Evolutionary conservation across 53 echinoderm and acorn worm species (phyloP).

Genomic region (Stichopus horrens): DNA sequence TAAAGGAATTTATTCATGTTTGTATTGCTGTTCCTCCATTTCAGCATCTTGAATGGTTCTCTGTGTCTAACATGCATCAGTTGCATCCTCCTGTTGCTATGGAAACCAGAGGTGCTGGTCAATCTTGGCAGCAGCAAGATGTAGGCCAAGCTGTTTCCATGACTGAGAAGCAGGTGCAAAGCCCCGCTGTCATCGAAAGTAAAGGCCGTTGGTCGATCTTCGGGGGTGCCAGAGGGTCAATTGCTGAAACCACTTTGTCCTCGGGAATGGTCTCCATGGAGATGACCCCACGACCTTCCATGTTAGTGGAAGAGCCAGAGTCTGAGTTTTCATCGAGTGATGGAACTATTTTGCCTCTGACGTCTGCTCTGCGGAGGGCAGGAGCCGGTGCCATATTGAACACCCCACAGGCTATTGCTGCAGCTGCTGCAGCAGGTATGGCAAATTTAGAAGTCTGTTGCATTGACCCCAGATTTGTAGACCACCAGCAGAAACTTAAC

Average conservation of each 20-base stretch:
- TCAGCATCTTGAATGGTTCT: constrained; percentile 84
- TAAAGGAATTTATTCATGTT: background rate
- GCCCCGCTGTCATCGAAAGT: constrained; percentile 1
- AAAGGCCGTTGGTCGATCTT: constrained; percentile 71
- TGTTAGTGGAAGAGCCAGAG: constrained; percentile 49
- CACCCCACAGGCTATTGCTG: constrained; percentile 70
- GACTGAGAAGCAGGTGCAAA: background rate
- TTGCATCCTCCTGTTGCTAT: constrained; percentile 43
- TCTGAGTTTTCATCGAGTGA: constrained; percentile 31
- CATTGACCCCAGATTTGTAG: background rate
- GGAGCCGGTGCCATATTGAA: constrained; percentile 84
- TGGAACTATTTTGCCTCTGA: constrained; percentile 26
- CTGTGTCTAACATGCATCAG: constrained; percentile 80
- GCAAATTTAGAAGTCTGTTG: background rate
- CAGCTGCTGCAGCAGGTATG: constrained; percentile 85
- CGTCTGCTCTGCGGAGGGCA: constrained; percentile 69
- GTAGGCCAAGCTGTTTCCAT: background rate
- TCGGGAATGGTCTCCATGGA: constrained; percentile 67
- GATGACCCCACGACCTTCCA: constrained; percentile 35
- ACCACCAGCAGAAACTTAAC: too few relatives aligned
- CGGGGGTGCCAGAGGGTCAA: constrained; percentile 59
- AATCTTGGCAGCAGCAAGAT: constrained; percentile 24
- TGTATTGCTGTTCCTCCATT: background rate
- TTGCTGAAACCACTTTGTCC: constrained; percentile 54
- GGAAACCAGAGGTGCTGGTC: background rate